Conservation (phyloP, 2,113 vertebrate genomes). For the mouse (Mus musculus) region GRCm39 chr10:96852501-96853000, state of each 20-base stretch:
- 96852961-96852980: neutral
- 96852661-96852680: fast-evolving
- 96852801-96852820: neutral
- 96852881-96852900: neutral
- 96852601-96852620: neutral
- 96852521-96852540: neutral
- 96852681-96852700: neutral
- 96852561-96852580: neutral
- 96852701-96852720: neutral
- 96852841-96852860: neutral
- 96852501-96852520: neutral
- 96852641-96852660: neutral
- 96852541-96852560: neutral
- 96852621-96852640: neutral
- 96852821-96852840: neutral
- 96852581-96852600: neutral
- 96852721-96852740: neutral
- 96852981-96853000: neutral
- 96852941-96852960: neutral
- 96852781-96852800: neutral
- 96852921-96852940: neutral
- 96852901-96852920: neutral
- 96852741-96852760: neutral
- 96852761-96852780: neutral
- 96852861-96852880: too few relatives aligned